Evolutionary conservation across 2,113 vertebrate genomes (phyloP), one percentile per base, ranked within the genome.

Genomic region (Platysteira castanea): DNA sequence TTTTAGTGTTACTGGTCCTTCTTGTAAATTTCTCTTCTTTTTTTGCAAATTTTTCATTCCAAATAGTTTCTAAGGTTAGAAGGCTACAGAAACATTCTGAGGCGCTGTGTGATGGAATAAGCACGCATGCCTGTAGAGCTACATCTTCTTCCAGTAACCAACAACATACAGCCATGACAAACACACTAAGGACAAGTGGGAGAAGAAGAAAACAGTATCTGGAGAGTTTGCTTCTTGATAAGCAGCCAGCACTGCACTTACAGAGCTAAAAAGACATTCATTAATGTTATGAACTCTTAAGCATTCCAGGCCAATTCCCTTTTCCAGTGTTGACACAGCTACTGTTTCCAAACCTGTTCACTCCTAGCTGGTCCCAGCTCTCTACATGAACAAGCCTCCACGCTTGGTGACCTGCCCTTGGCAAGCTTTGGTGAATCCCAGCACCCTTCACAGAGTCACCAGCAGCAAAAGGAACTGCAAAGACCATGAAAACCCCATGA

Each of bases 361-460:
- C 20, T n/a, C 79, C 84, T 47, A 54, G 33, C 44, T 76, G 77
- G 28, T 63, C 39, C 56, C 57, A 77, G 39, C 15, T 54, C 53
- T 71, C n/a, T 9, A 10, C 0, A 2, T 14, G 31, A 53, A 11
- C 47, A 76, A 39, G 57, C 8, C 54, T n/a, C 63, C 4, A 27
- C 0, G 2, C 15, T 49, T 47, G 15, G 50, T 81, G 46, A 64
- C 54, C 44, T 59, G 57, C 33, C 23, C 10, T 76, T 2, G 1
- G 44, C 59, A 68, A 13, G 30, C 14, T 76, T n/a, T 63, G 17
- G 22, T 65, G 71, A 79, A 83, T 12, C 33, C 33, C 79, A 80
- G 35, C 2, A 1, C 24, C n/a, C 52, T 22, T 35, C 1, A 1
- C 35, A 76, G 67, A 76, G 49, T n/a, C 6, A 7, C 3, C 0